Percentiles rank a stretch among this genome's conserved stretches.
Evolutionary conservation across 2,113 vertebrate species (phyloP).

Genomic region (Typhlomys cinereus): DNA sequence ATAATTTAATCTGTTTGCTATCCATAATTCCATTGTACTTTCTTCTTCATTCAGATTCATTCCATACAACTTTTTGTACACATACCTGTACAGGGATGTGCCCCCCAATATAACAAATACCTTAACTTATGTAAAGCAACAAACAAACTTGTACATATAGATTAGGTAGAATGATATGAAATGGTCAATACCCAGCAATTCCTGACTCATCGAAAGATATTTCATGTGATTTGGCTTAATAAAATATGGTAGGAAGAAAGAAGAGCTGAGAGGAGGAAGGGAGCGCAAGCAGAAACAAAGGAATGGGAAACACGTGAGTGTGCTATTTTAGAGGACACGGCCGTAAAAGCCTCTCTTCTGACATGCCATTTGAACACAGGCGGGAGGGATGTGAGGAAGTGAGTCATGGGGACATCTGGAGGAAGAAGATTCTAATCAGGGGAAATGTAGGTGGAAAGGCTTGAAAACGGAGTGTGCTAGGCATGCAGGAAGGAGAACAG

Average conservation of each 20-base stretch:
- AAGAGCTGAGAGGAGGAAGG: background rate
- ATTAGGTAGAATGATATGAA: background rate
- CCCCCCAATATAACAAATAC: constrained; percentile 15
- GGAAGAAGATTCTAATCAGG: background rate
- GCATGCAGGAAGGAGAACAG: background rate
- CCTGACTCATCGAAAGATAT: background rate
- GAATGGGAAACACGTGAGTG: background rate
- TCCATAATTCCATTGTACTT: background rate
- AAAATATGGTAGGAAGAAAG: background rate
- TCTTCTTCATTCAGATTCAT: constrained; percentile 24
- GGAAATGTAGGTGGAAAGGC: background rate
- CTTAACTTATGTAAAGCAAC: background rate
- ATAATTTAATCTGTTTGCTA: background rate
- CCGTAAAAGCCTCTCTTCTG: background rate
- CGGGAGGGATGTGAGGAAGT: background rate
- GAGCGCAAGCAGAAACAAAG: background rate
- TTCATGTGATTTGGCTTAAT: background rate
- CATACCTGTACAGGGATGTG: background rate
- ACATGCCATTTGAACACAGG: background rate
- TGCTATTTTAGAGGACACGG: background rate
- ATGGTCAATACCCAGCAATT: background rate
- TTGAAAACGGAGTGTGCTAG: background rate
- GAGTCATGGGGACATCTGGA: background rate
- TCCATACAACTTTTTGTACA: background rate
- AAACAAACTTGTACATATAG: constrained; percentile 3